phyloP scores from a whole-genome alignment of 2,888 invertebrate species.

The Rhingia campestris region DNA sequence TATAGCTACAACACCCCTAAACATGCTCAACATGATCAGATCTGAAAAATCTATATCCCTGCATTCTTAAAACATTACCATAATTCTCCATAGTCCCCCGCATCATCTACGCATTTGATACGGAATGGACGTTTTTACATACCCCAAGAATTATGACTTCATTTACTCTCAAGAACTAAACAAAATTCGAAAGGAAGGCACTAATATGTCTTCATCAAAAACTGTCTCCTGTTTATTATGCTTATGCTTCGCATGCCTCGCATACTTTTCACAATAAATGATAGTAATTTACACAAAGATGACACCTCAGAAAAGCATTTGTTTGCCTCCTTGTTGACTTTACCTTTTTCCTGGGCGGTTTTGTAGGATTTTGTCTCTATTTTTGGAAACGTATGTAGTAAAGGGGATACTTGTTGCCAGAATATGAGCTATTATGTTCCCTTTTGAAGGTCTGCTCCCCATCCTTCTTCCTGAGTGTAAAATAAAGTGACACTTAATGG shows the following conservation, averaged over 20 bases:
- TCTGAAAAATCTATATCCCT: too few relatives aligned
- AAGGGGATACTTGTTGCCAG: neutral
- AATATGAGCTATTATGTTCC: neutral
- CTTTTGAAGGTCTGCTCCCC: neutral
- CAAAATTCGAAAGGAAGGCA: conserved; percentile 19
- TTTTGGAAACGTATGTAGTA: neutral
- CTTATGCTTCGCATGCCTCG: conserved; percentile 1
- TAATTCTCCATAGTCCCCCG: neutral
- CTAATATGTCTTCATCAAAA: conserved; percentile 51
- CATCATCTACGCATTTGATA: neutral
- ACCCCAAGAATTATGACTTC: conserved; percentile 17
- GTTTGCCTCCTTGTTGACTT: conserved; percentile 5
- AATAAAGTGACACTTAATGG: too few relatives aligned
- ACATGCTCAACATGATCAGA: too few relatives aligned
- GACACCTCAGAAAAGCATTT: conserved; percentile 27
- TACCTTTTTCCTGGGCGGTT: conserved; percentile 3
- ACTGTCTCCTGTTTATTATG: conserved; percentile 19
- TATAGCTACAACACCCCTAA: too few relatives aligned
- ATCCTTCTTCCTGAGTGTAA: too few relatives aligned
- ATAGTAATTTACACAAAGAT: conserved; percentile 20
- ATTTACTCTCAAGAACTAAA: conserved; percentile 15
- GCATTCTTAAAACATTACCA: too few relatives aligned
- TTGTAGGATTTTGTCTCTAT: neutral
- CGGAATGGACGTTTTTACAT: conserved; percentile 8
- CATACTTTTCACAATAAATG: conserved; percentile 15